Base-by-base conservation (phyloP, 2,888 invertebrate genomes). In the Agrochola macilenta region DNA sequence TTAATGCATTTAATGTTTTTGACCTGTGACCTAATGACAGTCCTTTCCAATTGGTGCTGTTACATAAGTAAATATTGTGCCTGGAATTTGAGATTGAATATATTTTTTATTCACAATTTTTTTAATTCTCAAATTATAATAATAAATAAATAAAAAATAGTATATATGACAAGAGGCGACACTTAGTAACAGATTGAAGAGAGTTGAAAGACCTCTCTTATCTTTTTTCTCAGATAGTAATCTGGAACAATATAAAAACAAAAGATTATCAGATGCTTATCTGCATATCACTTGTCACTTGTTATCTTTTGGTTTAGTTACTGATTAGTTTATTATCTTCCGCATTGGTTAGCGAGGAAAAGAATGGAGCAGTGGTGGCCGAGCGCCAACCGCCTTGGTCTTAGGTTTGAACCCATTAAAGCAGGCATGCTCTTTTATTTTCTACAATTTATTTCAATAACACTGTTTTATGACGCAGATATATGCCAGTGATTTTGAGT, bases 201-300 rank as follows among this genome's bases (percentile, higher is more conserved):
- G 30, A 64, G 78, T 64, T 79, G 1, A 79, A 30, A 7, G 52
- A 30, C 64, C 57, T 71, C 12, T 14, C 14, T 72, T 72, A 78
- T 78, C 78, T 30, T 0, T 5, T 9, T 14, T 43, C 12, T 39
- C 7, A 12, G 78, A 78, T 64, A 72, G 12, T 14, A 52, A 78
- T 78, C 78, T 64, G 57, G 43, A n/a, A 35, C 80, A 57, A 64
- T 58, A 64, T 58, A 78, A 78, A 78, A 78, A 78, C 78, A 79
- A 79, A 52, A 23, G 20, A 64, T 14, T 11, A 79, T 63, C 35
- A 17, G 79, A 78, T 78, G 8, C 23, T 39, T 58, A 80, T 72
- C 77, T 23, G 0, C 68, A 2, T 20, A 68, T 60, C 54, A 49
- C 8, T 58, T 71, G 72, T 60, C 60, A 60, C 26, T 79, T 26